Evolutionary conservation across 2,797 vertebrate species (phyloP).

Genomic region (Semaprochilodus insignis): DNA sequence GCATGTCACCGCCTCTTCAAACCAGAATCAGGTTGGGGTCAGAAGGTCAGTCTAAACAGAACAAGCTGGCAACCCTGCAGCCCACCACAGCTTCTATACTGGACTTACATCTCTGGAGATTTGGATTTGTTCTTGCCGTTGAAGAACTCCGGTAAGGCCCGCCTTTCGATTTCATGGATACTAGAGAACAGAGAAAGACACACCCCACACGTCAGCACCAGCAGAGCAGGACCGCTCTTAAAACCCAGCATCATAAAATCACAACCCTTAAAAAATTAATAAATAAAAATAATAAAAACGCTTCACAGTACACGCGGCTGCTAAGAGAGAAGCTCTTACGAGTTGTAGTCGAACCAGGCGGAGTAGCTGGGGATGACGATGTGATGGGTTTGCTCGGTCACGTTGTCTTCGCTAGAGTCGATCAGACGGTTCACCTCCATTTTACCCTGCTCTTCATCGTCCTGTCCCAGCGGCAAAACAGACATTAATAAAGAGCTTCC

Average conservation of each 20-base stretch:
- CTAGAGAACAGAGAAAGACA: constrained; percentile 68
- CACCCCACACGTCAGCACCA: neutral
- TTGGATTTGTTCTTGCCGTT: constrained; percentile 98
- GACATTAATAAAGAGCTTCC: too few relatives aligned
- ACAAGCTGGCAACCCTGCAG: too few relatives aligned
- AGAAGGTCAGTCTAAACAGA: too few relatives aligned
- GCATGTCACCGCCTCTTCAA: too few relatives aligned
- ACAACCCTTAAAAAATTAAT: neutral
- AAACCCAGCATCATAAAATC: too few relatives aligned
- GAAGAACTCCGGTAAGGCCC: constrained; percentile 95
- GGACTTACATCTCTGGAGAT: constrained; percentile 96
- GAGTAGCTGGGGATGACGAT: constrained; percentile 99
- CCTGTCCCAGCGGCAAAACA: constrained; percentile 72
- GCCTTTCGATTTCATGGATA: constrained; percentile 96
- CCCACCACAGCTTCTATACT: neutral
- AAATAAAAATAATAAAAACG: neutral
- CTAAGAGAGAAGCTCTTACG: constrained; percentile 73
- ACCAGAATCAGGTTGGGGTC: too few relatives aligned
- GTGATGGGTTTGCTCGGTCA: constrained; percentile 97
- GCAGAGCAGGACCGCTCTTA: neutral
- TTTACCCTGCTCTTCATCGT: constrained; percentile 93
- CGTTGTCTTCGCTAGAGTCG: constrained; percentile 91
- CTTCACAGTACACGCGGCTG: neutral
- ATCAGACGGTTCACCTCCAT: constrained; percentile 86
- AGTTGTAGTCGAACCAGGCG: constrained; percentile 99